phyloP scores from a whole-genome alignment of 2,888 invertebrate genomes.

The Microdon myrmicae region DNA sequence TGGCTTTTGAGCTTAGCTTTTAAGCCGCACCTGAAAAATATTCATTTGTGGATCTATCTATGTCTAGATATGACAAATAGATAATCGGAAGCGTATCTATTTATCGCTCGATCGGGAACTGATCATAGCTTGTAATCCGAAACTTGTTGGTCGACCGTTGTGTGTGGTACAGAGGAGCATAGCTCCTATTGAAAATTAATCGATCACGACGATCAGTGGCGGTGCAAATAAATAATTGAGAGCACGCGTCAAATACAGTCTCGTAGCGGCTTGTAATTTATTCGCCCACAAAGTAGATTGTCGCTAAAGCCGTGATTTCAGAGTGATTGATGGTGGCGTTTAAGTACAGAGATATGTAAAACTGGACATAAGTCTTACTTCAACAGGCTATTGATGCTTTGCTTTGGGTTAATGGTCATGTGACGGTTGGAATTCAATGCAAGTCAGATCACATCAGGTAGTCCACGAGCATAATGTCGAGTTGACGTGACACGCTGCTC shows the following conservation, averaged over 20 bases:
- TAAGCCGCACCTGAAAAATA: conserved; percentile 31
- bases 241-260: conserved; percentile 37
- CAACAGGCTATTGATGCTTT: conserved; percentile 4
- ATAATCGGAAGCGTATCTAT: conserved; percentile 20
- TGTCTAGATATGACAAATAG: too few species aligned
- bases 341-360: conserved; percentile 27
- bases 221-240: conserved; percentile 39
- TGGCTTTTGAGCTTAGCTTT: conserved; percentile 36
- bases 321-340: conserved; percentile 31
- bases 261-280: conserved; percentile 30
- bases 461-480: too few species aligned
- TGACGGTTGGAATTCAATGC: too few species aligned
- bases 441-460: too few species aligned
- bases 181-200: conserved; percentile 30
- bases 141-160: conserved; percentile 15
- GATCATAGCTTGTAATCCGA: conserved; percentile 25
- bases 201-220: conserved; percentile 36
- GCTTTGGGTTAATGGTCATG: too few species aligned
- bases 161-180: conserved; percentile 6
- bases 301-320: conserved; percentile 10
- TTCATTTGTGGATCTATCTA: conserved; percentile 31
- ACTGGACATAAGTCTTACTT: conserved; percentile 28
- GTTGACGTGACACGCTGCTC: too few species aligned
- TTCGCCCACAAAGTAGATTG: conserved; percentile 35
- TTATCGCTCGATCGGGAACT: conserved; percentile 13